Base-by-base conservation (phyloP, 2,113 vertebrate genomes). In the Coptodon bakossiorum region DNA sequence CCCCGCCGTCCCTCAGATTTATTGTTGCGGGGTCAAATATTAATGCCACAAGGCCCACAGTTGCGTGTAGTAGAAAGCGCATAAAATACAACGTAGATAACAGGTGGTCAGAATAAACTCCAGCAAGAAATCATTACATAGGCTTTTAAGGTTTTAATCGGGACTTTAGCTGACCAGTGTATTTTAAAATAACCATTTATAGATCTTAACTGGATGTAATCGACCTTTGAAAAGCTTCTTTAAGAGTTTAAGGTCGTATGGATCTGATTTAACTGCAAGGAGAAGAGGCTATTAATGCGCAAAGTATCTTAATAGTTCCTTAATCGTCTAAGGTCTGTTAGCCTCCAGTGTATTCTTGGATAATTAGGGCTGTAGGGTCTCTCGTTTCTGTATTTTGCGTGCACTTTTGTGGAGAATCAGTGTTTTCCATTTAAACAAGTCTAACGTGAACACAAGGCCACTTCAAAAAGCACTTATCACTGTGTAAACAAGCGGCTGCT, bases 381-480 rank as follows among this genome's bases (percentile, higher is more conserved):
- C 45, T 31, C 10, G 27, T 50, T 29, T 50, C 43, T 31, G 4
- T 78, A 19, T 31, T 78, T 78, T 78, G 73, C 4, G 45, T 31
- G 6, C 16, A 31, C 43, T 13, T 78, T 52, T 86, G 22, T 17
- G 4, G 17, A 53, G 53, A 48, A 16, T 50, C 31, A n/a, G 53
- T 12, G 6, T 14, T 82, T 54, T 36, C 9, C 4, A 80, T 81
- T 73, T 7, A 17, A 83, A 79, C 17, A 73, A 38, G n/a, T n/a
- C 14, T 38, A 6, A 78, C 36, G 87, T 82, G 81, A 73, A 68
- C 36, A 73, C 14, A 5, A 48, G 24, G 34, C 71, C 7, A 57
- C 82, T 92, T 92, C 53, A 91, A 31, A 91, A 89, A 91, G 53
- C 71, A 48, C 89, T 91, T 82, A 73, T 87, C 78, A 16, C 27